These are phyloP conservation scores for Muscina levida DNA, from an alignment of 2,888 invertebrate species.

Conservation along the genomic window DNA sequence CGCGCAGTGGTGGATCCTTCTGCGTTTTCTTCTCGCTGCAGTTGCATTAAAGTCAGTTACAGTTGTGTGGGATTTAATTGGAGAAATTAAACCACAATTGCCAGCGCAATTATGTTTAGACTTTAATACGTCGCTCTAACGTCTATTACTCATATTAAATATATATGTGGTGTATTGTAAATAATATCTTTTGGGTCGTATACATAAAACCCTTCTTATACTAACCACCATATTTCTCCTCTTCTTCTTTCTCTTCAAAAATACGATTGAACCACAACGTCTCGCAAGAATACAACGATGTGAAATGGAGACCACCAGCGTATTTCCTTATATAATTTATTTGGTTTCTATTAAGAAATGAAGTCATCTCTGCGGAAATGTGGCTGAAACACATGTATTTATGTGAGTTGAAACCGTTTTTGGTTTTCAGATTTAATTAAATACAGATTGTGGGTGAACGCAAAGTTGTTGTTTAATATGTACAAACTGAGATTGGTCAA, in stretches of 20 bases:
- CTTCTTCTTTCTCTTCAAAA: background rate
- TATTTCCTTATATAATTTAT: too few species aligned
- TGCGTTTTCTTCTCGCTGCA: background rate
- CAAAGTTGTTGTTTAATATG: too few species aligned
- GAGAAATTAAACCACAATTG: conserved; percentile 28
- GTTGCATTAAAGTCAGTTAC: background rate
- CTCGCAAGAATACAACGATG: too few species aligned
- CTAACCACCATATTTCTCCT: background rate
- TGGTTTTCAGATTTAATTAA: too few species aligned
- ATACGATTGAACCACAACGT: too few species aligned
- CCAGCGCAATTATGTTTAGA: background rate
- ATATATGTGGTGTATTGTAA: conserved; percentile 20
- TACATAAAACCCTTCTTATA: conserved; percentile 10
- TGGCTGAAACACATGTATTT: background rate
- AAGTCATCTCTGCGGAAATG: background rate
- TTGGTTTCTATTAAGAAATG: background rate
- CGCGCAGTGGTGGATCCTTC: background rate
- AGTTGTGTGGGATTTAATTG: background rate
- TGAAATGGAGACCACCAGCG: too few species aligned
- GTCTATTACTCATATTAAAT: background rate
- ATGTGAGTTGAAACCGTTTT: too few species aligned
- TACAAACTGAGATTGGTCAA: too few species aligned
- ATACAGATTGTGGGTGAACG: too few species aligned
- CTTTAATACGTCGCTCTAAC: background rate
- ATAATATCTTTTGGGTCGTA: conserved; percentile 12